Conservation (phyloP, 35 echinoderm and acorn worm species). For the Lytechinus variegatus region DNA sequence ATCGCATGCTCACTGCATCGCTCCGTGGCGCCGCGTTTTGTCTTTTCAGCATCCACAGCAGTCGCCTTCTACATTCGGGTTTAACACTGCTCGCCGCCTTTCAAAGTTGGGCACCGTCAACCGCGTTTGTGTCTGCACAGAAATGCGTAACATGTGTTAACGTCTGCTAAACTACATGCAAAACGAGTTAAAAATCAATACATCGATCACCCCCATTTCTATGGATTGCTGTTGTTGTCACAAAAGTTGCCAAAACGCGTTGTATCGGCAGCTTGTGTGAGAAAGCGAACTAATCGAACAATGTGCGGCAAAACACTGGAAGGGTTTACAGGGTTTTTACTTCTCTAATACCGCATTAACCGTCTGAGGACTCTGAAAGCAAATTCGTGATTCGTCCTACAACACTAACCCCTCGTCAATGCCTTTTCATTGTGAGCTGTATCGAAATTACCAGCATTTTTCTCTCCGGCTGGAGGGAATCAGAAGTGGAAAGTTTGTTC, state of each 20-base stretch:
- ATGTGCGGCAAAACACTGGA: background rate
- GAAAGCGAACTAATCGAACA: background rate
- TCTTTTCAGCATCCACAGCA: background rate
- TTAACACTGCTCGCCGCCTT: background rate
- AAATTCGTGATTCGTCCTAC: background rate
- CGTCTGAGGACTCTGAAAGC: background rate
- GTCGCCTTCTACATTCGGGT: background rate
- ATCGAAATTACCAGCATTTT: slow-evolving; percentile 16
- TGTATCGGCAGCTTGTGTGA: background rate
- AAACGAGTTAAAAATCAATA: slow-evolving; percentile 7
- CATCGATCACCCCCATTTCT: background rate
- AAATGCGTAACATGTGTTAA: background rate
- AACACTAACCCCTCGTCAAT: background rate
- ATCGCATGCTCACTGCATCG: background rate
- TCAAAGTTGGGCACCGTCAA: background rate
- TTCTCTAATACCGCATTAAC: background rate
- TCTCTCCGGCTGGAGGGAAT: background rate
- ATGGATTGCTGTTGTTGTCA: background rate
- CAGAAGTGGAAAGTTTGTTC: slow-evolving; percentile 5
- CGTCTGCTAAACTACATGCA: background rate
- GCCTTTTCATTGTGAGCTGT: background rate
- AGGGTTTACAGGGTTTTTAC: background rate
- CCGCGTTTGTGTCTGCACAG: background rate
- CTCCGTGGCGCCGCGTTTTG: background rate
- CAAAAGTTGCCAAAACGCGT: slow-evolving; percentile 1